Base-by-base conservation (phyloP, 2,888 invertebrate species). In the Caprella mutica region DNA sequence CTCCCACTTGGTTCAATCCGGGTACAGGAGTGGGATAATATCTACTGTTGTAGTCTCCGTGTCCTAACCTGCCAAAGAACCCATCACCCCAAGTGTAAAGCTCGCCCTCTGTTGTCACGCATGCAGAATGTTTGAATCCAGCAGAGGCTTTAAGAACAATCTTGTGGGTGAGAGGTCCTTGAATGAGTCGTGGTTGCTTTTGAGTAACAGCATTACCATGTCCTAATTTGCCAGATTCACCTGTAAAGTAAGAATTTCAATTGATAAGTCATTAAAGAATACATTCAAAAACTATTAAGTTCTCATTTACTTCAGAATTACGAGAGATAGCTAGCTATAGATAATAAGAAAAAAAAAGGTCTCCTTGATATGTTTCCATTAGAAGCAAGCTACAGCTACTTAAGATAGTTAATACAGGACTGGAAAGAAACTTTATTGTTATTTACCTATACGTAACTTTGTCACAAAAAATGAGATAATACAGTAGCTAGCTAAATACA, bases 21-120 rank as follows among this genome's bases (percentile, higher is more conserved):
- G 74, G 73, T 4, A 81, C 80, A 53, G 77, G 72, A 1, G 80
- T 80, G 1, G 81, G 81, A 23, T 78, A 69, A 67, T 77, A 77
- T 46, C 78, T 74, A 27, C 77, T 77, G 59, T 73, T 77, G 66
- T 75, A 77, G 69, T 81, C 80, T n/a, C 80, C 80, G 69, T 80
- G 80, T 14, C 81, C 81, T 76, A 78, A 68, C 58, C 77, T 69
- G 5, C 78, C 78, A 67, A 75, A 75, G 52, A 78, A 77, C 5
- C 79, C 79, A 70, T 78, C 78, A 5, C 79, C 79, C 79, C 79
- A 79, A 0, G 78, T 78, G 67, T 75, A 79, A 35, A 79, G 70
- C 61, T 74, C 73, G 3, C 79, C 79, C 64, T 77, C 76, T 52
- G 75, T 75, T 0, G 78, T 78, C 12, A 79, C 76, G 27, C 77